A percentile compares a stretch with the other conserved stretches of the same genome.
Evolutionary conservation across 2,113 vertebrate species (phyloP).

Genomic region (Pelodiscus sinensis): DNA sequence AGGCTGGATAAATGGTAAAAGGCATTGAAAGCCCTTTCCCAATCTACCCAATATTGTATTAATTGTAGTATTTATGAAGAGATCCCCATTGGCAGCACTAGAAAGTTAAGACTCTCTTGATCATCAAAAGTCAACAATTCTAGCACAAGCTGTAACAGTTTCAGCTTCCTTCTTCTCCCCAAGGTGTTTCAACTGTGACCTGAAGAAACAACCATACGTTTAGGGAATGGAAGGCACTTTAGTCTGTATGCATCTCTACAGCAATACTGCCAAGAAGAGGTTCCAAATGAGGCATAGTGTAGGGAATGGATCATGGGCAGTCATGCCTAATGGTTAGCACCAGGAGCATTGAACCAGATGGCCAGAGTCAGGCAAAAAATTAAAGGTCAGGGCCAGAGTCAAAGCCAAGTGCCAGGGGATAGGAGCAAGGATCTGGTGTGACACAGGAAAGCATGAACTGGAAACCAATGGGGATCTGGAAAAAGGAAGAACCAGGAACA

Average conservation of each 20-base stretch:
- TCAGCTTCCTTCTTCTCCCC: neutral
- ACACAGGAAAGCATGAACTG: neutral
- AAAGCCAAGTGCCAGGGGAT: neutral
- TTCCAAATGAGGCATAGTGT: neutral
- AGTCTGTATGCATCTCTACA: neutral
- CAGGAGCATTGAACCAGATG: neutral
- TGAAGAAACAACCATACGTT: neutral
- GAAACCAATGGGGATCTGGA: neutral
- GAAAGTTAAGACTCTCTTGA: neutral
- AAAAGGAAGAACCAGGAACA: neutral
- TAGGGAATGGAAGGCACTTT: neutral
- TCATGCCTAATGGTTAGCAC: neutral
- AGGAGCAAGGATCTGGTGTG: neutral
- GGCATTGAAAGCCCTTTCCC: neutral
- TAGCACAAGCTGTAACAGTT: neutral
- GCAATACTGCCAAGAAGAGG: neutral
- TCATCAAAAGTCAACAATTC: neutral
- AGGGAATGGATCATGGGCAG: neutral
- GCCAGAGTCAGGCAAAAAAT: no score
- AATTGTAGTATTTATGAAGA: neutral
- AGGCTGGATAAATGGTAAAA: neutral
- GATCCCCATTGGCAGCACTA: neutral
- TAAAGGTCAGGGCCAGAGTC: neutral
- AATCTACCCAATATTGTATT: neutral
- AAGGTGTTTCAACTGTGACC: neutral